Base-by-base conservation (phyloP, 2,888 invertebrate species). In the Amblyjoppa proteus region DNA sequence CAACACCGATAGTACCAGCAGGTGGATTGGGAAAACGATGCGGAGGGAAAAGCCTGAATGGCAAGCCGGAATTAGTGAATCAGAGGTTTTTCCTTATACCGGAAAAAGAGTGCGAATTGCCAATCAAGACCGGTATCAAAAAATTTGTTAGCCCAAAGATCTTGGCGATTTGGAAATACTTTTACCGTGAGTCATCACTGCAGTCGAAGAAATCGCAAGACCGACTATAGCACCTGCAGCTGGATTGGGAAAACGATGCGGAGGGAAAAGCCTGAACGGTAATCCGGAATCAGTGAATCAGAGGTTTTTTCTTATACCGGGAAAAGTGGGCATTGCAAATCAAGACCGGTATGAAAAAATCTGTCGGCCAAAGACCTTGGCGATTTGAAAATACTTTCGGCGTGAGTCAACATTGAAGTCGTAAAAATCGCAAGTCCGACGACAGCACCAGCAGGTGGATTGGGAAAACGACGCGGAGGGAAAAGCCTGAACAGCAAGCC, bases 311-410 rank as follows among this genome's bases (percentile, higher is more conserved):
- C 11, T 51, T n/a, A 3, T 7, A 4, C n/a, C 20, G 16, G 5
- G 41, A 41, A 41, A 41, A n/a, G 13, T 53, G 16, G 53, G 1
- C 0, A 53, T 53, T n/a, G n/a, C 11, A 0, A 3, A 2, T 2
- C 41, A 41, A 11, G 11, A 41, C 0, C 2, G 0, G 41, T 41
- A 41, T 41, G 1, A 9, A 41, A 9, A 41, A 7, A 41, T 41
- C 9, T 41, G 9, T 41, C 41, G 1, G 41, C 41, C 13, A 13
- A 45, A 45, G 13, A 45, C 2, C 45, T 41, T 9, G 9, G 41
- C 41, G 41, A 41, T 41, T 41, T 9, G 90, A 89, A 90, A 92
- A 92, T 91, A 91, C 91, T 90, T 91, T 91, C 85, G 87, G 66
- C 83, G 74, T 84, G 49, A 69, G 38, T 88, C 87, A 87, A 25